Evolutionary conservation across 2,797 vertebrate genomes (phyloP), one percentile per base, ranked within the genome.

Genomic region (Furcifer pardalis): DNA sequence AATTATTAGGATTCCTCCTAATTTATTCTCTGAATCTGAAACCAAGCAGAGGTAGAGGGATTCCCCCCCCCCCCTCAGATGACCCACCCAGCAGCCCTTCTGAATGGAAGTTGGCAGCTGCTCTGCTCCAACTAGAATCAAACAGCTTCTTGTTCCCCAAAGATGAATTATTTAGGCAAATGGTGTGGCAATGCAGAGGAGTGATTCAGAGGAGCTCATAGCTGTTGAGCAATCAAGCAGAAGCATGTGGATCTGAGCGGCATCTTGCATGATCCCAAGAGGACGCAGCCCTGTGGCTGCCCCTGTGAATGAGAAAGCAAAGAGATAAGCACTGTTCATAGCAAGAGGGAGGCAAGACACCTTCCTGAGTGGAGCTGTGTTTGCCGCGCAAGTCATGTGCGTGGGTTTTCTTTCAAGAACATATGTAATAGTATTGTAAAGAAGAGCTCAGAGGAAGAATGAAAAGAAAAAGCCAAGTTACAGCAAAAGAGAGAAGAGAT

Each of bases 141-240:
- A 68, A 42, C 32, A 25, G 74, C 37, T 30, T 56, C 73, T 42
- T 1, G 10, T 32, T 77, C 82, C 59, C 46, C 27, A 32, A 56
- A 68, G 82, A 90, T 93, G 84, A 93, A 92, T 93, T 92, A 94
- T 94, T 93, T 42, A 93, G 12, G 21, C 68, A 52, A 1, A 74
- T 44, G 84, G 42, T 0, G 32, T 75, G 21, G 88, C 83, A 75
- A 87, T 82, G 89, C 85, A 1, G 62, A 86, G 93, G 89, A 93
- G 91, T 94, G 91, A 91, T 94, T 93, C 78, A 92, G 87, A 74
- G 62, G 81, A 77, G 78, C 84, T 86, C 74, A 82, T 81, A 84
- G 90, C 71, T 32, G 77, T 71, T 78, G 82, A 79, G 87, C 52
- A 83, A 91, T 9, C 84, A 89, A 89, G 92, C 88, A 85, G 90